A percentile compares a stretch with the other conserved stretches of the same genome.
Evolutionary conservation across 2,797 vertebrate species (phyloP).

Genomic region (Bryconaethiops microstoma): DNA sequence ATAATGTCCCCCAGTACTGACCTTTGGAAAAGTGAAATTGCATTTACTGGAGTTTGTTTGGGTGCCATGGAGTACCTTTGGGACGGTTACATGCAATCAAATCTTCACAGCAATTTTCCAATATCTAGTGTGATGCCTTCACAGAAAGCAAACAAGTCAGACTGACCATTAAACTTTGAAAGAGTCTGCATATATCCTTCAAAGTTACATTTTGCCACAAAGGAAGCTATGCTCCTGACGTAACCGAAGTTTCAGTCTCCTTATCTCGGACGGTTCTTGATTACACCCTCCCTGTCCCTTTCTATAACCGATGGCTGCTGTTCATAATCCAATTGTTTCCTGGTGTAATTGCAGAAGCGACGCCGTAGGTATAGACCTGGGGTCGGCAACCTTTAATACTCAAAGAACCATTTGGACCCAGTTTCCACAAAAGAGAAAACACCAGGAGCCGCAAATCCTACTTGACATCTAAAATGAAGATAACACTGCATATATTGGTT

Average conservation of each 20-base stretch:
- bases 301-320: background rate
- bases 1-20: no score
- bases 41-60: no score
- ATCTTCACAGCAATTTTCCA: background rate
- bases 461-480: no score
- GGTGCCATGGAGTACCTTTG: no score
- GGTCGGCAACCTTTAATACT: fast-evolving
- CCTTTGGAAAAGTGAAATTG: no score
- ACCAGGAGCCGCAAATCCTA: no score
- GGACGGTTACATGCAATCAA: background rate
- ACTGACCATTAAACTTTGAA: background rate
- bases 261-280: background rate
- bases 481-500: no score
- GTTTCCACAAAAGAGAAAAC: no score
- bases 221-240: background rate
- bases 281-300: background rate
- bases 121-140: background rate
- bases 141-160: no score
- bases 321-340: background rate
- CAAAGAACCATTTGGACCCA: no score
- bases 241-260: background rate
- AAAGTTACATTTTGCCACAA: background rate
- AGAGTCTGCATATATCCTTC: background rate
- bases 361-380: background rate
- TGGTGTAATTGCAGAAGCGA: background rate